Evolutionary conservation across 2,888 invertebrate species (phyloP).

Genomic region (Actias luna): DNA sequence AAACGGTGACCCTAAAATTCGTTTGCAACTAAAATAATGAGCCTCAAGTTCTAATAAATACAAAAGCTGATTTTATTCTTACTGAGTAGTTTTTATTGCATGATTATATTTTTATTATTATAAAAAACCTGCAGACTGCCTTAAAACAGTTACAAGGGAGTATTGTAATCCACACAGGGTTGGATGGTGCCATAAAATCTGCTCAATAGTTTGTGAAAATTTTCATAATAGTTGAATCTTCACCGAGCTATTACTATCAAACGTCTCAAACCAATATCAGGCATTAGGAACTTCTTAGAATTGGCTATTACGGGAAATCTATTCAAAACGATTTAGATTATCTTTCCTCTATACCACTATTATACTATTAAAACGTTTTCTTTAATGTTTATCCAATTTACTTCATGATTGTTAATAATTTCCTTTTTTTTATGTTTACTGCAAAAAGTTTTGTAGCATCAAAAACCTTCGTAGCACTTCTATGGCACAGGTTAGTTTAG

Average conservation of each 20-base stretch:
- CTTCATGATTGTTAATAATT: neutral
- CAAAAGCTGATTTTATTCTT: too few species aligned
- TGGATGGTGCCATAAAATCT: neutral
- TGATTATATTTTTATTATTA: too few species aligned
- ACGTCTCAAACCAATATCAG: slow-evolving; percentile 23
- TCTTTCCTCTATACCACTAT: slow-evolving; percentile 25
- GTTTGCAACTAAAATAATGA: too few species aligned
- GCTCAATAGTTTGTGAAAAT: neutral
- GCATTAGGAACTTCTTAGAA: slow-evolving; percentile 17
- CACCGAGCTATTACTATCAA: slow-evolving; percentile 2
- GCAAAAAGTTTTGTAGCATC: too few species aligned
- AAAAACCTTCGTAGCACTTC: too few species aligned
- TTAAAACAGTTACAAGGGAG: too few species aligned
- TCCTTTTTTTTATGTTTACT: neutral
- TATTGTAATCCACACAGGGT: too few species aligned
- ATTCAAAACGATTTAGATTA: slow-evolving; percentile 18
- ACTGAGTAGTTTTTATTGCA: too few species aligned
- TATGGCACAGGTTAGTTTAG: too few species aligned
- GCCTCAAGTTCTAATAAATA: too few species aligned
- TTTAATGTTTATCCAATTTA: neutral
- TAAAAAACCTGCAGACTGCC: too few species aligned
- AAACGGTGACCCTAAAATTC: too few species aligned
- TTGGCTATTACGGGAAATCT: slow-evolving; percentile 16
- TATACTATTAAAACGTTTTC: slow-evolving; percentile 12
- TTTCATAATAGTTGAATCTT: neutral